phyloP scores from a whole-genome alignment of 1,140 invertebrate species.

The Orchestia grillus region DNA sequence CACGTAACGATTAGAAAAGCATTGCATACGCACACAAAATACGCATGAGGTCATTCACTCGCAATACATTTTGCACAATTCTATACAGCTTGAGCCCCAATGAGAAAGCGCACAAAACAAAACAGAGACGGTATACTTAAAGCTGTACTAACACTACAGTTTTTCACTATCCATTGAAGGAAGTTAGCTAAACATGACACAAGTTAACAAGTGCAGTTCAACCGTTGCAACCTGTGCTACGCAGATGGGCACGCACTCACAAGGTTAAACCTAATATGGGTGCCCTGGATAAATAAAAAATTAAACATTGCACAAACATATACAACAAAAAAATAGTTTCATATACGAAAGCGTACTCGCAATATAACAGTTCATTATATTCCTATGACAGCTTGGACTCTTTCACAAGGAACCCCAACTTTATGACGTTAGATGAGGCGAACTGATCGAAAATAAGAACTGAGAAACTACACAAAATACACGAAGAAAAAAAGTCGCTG shows the following conservation, averaged over 20 bases:
- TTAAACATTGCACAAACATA: neutral
- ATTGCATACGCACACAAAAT: neutral
- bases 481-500: too few relatives aligned
- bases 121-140: neutral
- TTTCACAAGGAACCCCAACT: too few relatives aligned
- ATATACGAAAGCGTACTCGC: neutral
- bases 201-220: conserved; percentile 37
- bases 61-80: neutral
- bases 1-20: neutral
- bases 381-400: too few relatives aligned
- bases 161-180: neutral
- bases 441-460: too few relatives aligned
- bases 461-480: too few relatives aligned
- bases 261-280: conserved; percentile 41
- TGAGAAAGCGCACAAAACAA: neutral
- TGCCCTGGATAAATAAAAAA: neutral
- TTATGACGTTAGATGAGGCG: too few relatives aligned
- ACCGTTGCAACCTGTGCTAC: conserved; percentile 47
- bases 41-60: neutral
- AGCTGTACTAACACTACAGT: neutral
- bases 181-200: conserved; percentile 38
- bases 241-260: conserved; percentile 32
- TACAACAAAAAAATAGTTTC: neutral
- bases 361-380: too few relatives aligned
- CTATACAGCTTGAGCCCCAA: neutral